Conservation (phyloP, 2,797 vertebrate species). For the Podarcis siculus region DNA sequence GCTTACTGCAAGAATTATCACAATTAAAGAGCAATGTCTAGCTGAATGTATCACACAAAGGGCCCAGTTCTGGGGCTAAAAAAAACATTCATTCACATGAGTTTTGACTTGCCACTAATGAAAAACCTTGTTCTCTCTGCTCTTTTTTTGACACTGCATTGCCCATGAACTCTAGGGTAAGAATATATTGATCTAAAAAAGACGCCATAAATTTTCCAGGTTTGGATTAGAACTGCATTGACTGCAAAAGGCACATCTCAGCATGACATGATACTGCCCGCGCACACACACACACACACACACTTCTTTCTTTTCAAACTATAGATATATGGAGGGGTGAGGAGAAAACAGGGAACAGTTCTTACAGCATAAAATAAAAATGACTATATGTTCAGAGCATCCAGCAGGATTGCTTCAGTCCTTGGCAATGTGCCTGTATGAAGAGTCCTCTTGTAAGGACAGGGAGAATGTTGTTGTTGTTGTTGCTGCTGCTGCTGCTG, state of each 20-base stretch:
- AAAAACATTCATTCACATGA: conserved; percentile 17
- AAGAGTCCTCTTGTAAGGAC: neutral
- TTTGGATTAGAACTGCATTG: conserved; percentile 66
- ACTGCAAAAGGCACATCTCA: conserved; percentile 51
- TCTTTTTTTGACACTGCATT: conserved; percentile 24
- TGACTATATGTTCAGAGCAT: neutral
- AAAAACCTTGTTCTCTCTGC: conserved; percentile 7
- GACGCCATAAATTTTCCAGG: conserved; percentile 57
- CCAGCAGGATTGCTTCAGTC: fast-evolving
- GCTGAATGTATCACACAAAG: neutral
- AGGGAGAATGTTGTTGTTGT: neutral
- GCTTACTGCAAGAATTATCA: neutral
- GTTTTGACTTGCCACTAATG: conserved; percentile 18
- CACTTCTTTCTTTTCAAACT: conserved; percentile 19
- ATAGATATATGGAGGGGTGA: neutral
- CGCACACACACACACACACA: too few species aligned
- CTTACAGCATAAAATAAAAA: neutral
- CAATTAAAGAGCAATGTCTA: neutral
- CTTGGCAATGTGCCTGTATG: neutral
- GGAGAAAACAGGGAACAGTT: neutral
- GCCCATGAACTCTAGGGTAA: conserved; percentile 35
- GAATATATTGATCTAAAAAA: conserved; percentile 59
- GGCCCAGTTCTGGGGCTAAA: neutral
- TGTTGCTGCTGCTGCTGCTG: too few species aligned
- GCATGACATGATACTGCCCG: conserved; percentile 36